Evolutionary conservation across 2,113 vertebrate genomes (phyloP).

Genomic region (Syngnathoides biaculeatus): DNA sequence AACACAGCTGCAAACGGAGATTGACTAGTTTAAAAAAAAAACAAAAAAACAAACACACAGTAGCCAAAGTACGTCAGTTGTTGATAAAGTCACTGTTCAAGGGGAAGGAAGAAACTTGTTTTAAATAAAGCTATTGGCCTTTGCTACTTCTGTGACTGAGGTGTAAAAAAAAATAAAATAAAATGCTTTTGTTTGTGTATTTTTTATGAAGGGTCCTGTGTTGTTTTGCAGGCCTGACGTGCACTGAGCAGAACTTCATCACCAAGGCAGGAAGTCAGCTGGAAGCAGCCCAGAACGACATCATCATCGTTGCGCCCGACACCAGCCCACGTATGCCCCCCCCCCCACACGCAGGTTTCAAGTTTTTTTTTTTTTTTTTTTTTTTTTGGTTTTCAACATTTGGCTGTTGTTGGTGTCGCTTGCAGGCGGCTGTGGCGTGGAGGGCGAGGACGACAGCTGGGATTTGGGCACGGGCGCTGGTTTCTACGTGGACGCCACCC

Average conservation of each 20-base stretch:
- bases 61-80: no score
- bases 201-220: not conserved
- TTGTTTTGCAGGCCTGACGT: constrained; percentile 81
- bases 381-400: no score
- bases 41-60: no score
- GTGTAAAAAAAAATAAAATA: no score
- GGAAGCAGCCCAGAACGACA: constrained; percentile 82
- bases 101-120: no score
- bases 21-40: no score
- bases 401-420: no score
- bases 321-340: constrained; percentile 88
- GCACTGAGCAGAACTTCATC: constrained; percentile 96
- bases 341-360: not conserved
- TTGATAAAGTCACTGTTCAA: no score
- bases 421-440: constrained; percentile 84
- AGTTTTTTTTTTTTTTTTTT: no score
- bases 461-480: constrained; percentile 95
- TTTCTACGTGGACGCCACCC: constrained; percentile 89
- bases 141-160: no score
- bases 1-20: no score
- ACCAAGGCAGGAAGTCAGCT: constrained; percentile 87
- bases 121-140: no score
- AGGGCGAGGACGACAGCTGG: constrained; percentile 95
- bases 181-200: not conserved
- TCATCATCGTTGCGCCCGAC: constrained; percentile 86